Percentiles rank a stretch among this genome's conserved stretches.
Conservation (phyloP, 2,113 vertebrate species). For the Murina feae region DNA sequence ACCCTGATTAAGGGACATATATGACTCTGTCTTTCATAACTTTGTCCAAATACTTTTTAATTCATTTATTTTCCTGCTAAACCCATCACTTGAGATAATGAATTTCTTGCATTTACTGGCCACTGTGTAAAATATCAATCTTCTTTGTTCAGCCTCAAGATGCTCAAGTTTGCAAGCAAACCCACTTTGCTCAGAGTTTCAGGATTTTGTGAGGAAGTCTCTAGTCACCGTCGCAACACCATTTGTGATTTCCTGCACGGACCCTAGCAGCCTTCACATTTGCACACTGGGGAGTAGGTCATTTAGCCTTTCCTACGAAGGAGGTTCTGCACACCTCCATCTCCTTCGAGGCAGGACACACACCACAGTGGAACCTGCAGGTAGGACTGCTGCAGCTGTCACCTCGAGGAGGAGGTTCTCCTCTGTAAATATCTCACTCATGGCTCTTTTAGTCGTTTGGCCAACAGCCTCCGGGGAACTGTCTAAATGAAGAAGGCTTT, state of each 20-base stretch:
- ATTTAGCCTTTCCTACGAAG: not conserved
- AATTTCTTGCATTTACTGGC: conserved; percentile 45
- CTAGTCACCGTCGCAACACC: not conserved
- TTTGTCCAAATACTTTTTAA: conserved; percentile 56
- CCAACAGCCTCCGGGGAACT: conserved; percentile 60
- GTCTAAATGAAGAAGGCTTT: conserved; percentile 71
- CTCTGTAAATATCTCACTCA: conserved; percentile 44
- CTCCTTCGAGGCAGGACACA: not conserved
- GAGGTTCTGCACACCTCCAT: not conserved
- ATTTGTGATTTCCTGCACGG: not conserved
- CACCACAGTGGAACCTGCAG: not conserved
- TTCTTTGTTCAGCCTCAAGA: not conserved
- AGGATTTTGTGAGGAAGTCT: conserved; percentile 14
- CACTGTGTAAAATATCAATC: conserved; percentile 20
- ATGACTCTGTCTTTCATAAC: conserved; percentile 51
- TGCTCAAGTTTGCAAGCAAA: conserved; percentile 44
- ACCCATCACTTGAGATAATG: conserved; percentile 36
- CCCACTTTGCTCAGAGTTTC: conserved; percentile 1
- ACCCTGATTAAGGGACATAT: conserved; percentile 47
- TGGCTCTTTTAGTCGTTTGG: conserved; percentile 50
- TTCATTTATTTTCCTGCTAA: conserved; percentile 44
- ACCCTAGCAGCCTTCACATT: not conserved
- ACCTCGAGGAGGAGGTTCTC: not conserved
- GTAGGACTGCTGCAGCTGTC: not conserved
- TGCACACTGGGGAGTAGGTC: not conserved